Base-by-base conservation (phyloP, 2,888 invertebrate species). In the Cloeon dipterum region DNA sequence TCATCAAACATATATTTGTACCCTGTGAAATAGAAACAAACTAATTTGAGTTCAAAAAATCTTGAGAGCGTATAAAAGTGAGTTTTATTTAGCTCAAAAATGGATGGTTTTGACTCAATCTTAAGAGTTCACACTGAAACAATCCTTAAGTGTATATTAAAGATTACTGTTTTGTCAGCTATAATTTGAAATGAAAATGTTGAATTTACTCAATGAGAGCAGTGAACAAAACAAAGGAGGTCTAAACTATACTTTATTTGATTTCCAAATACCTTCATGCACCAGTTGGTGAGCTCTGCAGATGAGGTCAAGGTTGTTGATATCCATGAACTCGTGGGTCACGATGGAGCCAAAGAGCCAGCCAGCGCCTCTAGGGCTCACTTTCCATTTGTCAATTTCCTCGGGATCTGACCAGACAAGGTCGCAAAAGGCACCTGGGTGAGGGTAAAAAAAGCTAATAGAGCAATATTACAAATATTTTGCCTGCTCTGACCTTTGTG, bases 371-470 rank as follows among this genome's bases (percentile, higher is more conserved):
- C 96, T 66, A 0, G 94, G 93, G 61, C 89, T 91, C 38, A 86
- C 72, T 26, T 78, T 69, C 91, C 94, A 94, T 47, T 74, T 74
- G 42, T 89, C 82, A 39, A 93, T 79, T 52, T 96, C 93, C 52
- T 96, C 94, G 21, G 98, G 98, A 61, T 98, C 98, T 4, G 96
- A 96, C 98, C 98, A 98, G 36, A 98, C 79, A 46, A 99, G 67
- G 69, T 96, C 98, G 70, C 96, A 94, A 57, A 94, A 89, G 35
- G 91, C 85, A 42, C 96, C 63, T 61, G 40, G 13, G 44, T 43
- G 42, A 39, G 34, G 38, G 10, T n/a, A n/a, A n/a, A n/a, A n/a
- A n/a, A 23, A 10, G 23, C n/a, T 23, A 23, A 23, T 23, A 10
- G 25, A 23, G 23, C 23, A n/a, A n/a, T 8, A 23, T n/a, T n/a